These are phyloP conservation scores for Ormia ochracea DNA, from an alignment of 2,888 invertebrate species.

Conservation along the genomic window DNA sequence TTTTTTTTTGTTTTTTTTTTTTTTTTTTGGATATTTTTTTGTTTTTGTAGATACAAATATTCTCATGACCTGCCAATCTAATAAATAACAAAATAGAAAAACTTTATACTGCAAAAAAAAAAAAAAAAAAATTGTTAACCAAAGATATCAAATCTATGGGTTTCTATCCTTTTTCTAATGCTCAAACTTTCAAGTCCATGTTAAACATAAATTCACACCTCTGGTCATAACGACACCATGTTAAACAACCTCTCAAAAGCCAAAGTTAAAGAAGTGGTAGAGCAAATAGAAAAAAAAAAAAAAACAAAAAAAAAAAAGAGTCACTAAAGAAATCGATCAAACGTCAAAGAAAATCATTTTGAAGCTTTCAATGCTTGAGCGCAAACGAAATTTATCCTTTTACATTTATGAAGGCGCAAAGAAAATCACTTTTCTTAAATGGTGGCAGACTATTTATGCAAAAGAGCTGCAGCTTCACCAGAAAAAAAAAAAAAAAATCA, in stretches of 20 bases:
- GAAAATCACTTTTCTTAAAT: conserved; percentile 52
- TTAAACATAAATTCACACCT: conserved; percentile 64
- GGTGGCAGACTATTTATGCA: conserved; percentile 64
- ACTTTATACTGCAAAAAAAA: conserved; percentile 18
- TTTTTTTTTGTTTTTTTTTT: conserved; percentile 50
- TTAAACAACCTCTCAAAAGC: conserved; percentile 55
- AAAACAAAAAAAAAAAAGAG: conserved; percentile 17
- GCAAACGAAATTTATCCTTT: conserved; percentile 30
- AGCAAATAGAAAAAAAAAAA: conserved; percentile 10
- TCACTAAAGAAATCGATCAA: conserved; percentile 66
- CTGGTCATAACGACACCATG: conserved; percentile 63
- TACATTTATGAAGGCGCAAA: neutral
- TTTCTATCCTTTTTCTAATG: conserved; percentile 1
- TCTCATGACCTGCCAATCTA: conserved; percentile 65
- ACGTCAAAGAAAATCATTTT: conserved; percentile 63
- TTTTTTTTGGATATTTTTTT: conserved; percentile 2
- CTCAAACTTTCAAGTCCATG: conserved; percentile 53
- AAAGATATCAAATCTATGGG: conserved; percentile 36
- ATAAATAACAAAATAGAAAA: conserved; percentile 55
- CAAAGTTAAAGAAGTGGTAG: conserved; percentile 22
- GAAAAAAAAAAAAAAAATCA: conserved; percentile 35
- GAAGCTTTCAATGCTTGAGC: conserved; percentile 16
- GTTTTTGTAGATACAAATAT: conserved; percentile 53
- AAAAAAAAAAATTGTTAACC: conserved; percentile 53
- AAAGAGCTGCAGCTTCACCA: conserved; percentile 53